A percentile compares a stretch with the other conserved stretches of the same genome.
Evolutionary conservation across 2,113 vertebrate genomes (phyloP).

Genomic region (Mesocricetus auratus): DNA sequence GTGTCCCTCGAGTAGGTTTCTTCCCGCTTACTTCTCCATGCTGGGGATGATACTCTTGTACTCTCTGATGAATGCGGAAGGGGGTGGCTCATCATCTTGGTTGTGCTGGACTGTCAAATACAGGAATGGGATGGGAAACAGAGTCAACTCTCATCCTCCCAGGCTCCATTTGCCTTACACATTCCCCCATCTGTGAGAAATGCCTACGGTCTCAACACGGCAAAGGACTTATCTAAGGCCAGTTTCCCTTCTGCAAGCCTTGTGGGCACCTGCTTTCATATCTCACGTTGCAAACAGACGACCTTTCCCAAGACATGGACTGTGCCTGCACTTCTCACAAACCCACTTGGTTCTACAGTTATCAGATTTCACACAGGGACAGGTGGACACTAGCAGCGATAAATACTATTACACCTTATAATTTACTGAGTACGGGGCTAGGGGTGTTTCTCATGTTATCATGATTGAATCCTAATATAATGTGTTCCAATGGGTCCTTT

Average conservation of each 20-base stretch:
- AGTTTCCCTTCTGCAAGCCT: constrained; percentile 33
- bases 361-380: neutral
- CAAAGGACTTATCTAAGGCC: neutral
- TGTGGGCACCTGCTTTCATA: neutral
- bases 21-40: constrained; percentile 86
- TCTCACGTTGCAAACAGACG: neutral
- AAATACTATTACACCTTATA: neutral
- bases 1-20: neutral
- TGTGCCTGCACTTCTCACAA: neutral
- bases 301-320: neutral
- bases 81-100: constrained; percentile 91
- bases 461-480: neutral
- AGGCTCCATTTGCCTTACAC: neutral
- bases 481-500: neutral
- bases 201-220: neutral
- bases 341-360: neutral
- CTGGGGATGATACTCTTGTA: constrained; percentile 90
- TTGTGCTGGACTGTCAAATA: constrained; percentile 86
- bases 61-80: constrained; percentile 90
- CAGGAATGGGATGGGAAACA: constrained; percentile 33
- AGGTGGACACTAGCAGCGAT: neutral
- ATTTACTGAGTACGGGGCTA: neutral
- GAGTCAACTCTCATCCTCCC: constrained; percentile 37
- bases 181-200: neutral
- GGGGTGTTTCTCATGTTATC: neutral